These are phyloP conservation scores for Bujurquina vittata DNA, from an alignment of 2,113 vertebrate species.

Conservation along the genomic window DNA sequence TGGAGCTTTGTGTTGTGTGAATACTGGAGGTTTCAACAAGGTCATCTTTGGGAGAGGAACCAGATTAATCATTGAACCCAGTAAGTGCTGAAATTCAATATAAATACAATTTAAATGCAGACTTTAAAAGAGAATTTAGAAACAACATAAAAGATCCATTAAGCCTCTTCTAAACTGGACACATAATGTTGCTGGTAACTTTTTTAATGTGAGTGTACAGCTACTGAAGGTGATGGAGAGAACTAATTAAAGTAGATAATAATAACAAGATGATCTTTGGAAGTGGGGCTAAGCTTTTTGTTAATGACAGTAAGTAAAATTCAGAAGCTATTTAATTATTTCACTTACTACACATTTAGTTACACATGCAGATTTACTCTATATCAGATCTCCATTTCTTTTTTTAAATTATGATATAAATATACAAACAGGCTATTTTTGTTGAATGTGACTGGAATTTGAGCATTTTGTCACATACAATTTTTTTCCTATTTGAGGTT, in stretches of 20 bases:
- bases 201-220: not conserved
- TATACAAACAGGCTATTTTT: not conserved
- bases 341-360: too few species aligned
- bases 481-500: too few species aligned
- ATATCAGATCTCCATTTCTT: too few species aligned
- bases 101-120: not conserved
- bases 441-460: too few species aligned
- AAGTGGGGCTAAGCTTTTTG: rapidly evolving
- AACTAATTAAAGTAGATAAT: not conserved
- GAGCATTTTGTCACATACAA: too few species aligned
- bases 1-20: not conserved
- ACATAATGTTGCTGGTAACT: not conserved
- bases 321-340: not conserved
- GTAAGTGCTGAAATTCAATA: not conserved
- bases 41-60: not conserved
- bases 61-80: not conserved
- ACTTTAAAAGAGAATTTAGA: not conserved
- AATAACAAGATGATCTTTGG: not conserved
- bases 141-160: rapidly evolving
- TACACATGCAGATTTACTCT: too few species aligned
- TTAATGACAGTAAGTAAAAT: not conserved
- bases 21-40: not conserved
- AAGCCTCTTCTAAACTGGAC: too few species aligned
- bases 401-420: too few species aligned
- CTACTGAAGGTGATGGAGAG: not conserved